Conservation (phyloP, 2,888 invertebrate genomes). For the Melinaea marsaeus region DNA sequence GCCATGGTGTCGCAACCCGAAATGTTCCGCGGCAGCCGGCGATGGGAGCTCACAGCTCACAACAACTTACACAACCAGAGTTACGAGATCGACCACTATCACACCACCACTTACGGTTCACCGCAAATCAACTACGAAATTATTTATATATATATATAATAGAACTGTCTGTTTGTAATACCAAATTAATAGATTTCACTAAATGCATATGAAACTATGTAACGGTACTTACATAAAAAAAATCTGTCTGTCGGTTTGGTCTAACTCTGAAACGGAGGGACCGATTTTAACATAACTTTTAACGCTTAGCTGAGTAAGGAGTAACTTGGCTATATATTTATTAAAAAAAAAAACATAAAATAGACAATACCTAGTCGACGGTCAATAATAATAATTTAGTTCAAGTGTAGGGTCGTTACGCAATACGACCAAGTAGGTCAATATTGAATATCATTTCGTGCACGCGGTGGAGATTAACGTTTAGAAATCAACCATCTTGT, state of each 20-base stretch:
- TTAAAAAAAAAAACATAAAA: slow-evolving; percentile 2
- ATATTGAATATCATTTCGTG: slow-evolving; percentile 46
- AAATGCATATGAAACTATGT: too few species aligned
- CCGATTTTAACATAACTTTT: too few species aligned
- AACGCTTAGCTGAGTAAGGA: too few species aligned
- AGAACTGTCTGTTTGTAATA: too few species aligned
- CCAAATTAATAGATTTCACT: too few species aligned
- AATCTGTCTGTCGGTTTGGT: too few species aligned
- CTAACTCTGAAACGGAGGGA: too few species aligned
- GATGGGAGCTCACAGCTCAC: slow-evolving; percentile 43
- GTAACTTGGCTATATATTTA: too few species aligned
- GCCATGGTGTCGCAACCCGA: slow-evolving; percentile 53
- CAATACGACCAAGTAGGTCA: slow-evolving; percentile 67
- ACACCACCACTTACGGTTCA: slow-evolving; percentile 41
- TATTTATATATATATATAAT: too few species aligned
- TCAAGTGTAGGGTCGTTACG: slow-evolving; percentile 72
- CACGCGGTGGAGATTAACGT: slow-evolving; percentile 16
- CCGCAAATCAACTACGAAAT: slow-evolving; percentile 11
- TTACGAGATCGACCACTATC: slow-evolving; percentile 42
- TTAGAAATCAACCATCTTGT: slow-evolving; percentile 4
- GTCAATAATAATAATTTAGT: slow-evolving; percentile 49
- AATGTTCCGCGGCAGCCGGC: slow-evolving; percentile 63
- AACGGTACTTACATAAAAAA: too few species aligned
- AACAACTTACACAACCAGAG: slow-evolving; percentile 52
- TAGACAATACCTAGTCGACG: neutral